Base-by-base conservation (phyloP, 30 jellyfish, hydroid and myxozoan genomes). In the Hydractinia echinata region DNA sequence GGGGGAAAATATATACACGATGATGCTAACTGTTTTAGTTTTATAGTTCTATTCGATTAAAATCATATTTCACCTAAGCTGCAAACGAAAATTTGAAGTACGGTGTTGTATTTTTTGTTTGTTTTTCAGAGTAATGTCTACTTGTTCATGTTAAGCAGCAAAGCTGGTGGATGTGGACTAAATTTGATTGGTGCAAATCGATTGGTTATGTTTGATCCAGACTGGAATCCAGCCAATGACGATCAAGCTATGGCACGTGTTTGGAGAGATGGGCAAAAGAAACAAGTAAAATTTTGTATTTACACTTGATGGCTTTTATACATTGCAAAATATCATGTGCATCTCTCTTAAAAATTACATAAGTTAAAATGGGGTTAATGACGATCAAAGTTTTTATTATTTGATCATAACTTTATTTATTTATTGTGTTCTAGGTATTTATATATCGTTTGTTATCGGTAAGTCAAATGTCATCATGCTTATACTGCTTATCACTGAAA, bases 171-270 rank as follows among this genome's bases (percentile, higher is more conserved):
- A 10, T 94, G 99, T 72, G 99, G 99, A 39, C 81, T 94, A 87
- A 94, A 94, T 79, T 77, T 94, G 85, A 94, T 94, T 73, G 99
- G 99, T 14, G 99, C 99, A 15, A 94, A 94, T 73, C 79, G 99
- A 54, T 61, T 94, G 91, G 99, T 94, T 8, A 94, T 94, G 99
- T 94, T 94, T 79, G 99, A 94, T 89, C 99, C 99, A 48, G 99
- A 94, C 62, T 94, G 99, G 99, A 94, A 94, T 84, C 99, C 99
- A 51, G 99, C 99, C 85, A 94, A 95, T 86, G 99, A 94, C 81
- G 99, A 89, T 68, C 99, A 94, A 80, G 99, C 99, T 4, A 94
- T 94, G 99, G 99, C 99, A 8, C 56, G 99, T 60, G 96, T 94
- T 44, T 94, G 99, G 99, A 73, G 99, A 21, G 99, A 94, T 66